A percentile compares a stretch with the other conserved stretches of the same genome.
Evolutionary conservation across 2,797 vertebrate species (phyloP).

Genomic region (Pipistrellus kuhlii): DNA sequence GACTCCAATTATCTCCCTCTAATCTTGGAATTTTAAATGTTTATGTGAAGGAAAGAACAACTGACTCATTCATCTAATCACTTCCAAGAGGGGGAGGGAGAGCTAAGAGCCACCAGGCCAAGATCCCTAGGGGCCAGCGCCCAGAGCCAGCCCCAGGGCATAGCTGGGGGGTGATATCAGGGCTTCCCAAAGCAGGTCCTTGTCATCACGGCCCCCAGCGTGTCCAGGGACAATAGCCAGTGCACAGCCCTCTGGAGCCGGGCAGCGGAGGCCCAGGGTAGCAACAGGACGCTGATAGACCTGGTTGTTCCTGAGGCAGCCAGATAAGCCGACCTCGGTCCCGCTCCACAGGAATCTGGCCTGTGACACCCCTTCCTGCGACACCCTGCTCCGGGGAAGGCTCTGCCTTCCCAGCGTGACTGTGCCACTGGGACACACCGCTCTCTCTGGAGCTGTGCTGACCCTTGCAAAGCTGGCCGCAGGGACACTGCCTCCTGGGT

Average conservation of each 20-base stretch:
- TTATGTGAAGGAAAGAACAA: constrained; percentile 85
- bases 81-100: constrained; percentile 80
- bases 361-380: constrained; percentile 65
- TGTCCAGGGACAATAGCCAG: constrained; percentile 87
- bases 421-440: constrained; percentile 16
- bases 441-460: not conserved
- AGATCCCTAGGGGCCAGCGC: constrained; percentile 80
- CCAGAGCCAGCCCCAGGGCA: constrained; percentile 80
- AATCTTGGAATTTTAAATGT: constrained; percentile 86
- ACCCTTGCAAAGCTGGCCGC: constrained; percentile 17
- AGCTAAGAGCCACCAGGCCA: constrained; percentile 73
- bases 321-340: constrained; percentile 75
- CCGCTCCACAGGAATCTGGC: not conserved
- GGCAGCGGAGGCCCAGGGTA: constrained; percentile 75
- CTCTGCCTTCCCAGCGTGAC: constrained; percentile 51
- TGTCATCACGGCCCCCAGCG: constrained; percentile 86
- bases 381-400: constrained; percentile 38
- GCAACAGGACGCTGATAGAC: constrained; percentile 41
- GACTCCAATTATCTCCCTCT: constrained; percentile 82
- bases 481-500: constrained; percentile 23
- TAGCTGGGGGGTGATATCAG: constrained; percentile 87
- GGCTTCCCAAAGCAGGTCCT: constrained; percentile 85
- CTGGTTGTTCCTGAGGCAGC: not conserved
- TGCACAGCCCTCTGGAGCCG: constrained; percentile 76
- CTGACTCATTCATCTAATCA: constrained; percentile 87